Percentiles rank a stretch among this genome's conserved stretches.
Evolutionary conservation across 92 coral and sea anemone species (phyloP).

Genomic region (Heliopora coerulea): DNA sequence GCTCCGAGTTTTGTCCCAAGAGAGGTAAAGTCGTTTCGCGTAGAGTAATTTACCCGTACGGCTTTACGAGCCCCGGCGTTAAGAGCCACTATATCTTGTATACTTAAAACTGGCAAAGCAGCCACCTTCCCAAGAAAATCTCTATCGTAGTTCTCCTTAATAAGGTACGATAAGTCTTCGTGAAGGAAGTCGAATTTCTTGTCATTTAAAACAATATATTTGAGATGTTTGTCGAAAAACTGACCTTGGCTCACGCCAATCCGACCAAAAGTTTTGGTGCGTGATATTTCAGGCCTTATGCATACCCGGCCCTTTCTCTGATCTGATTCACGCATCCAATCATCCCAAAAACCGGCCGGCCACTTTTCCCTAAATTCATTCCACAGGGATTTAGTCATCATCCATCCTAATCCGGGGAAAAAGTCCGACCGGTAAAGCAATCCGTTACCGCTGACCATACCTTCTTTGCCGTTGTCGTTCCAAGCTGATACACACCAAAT

Average conservation of each 20-base stretch:
- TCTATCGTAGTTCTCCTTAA: conserved; percentile 72
- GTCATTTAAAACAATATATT: conserved; percentile 81
- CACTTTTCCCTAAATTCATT: conserved; percentile 75
- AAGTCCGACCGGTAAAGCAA: conserved; percentile 89
- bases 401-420: conserved; percentile 98
- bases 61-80: conserved; percentile 41
- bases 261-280: conserved; percentile 90
- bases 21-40: conserved; percentile 55
- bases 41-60: conserved; percentile 68
- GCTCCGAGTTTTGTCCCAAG: conserved; percentile 69
- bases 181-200: conserved; percentile 66
- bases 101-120: conserved; percentile 59
- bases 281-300: conserved; percentile 94
- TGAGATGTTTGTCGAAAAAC: conserved; percentile 89
- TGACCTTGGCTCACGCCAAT: conserved; percentile 96
- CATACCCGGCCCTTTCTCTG: conserved; percentile 81
- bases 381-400: conserved; percentile 81
- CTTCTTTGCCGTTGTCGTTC: conserved; percentile 98
- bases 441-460: conserved; percentile 76
- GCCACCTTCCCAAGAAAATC: conserved; percentile 56
- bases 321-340: conserved; percentile 92
- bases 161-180: conserved; percentile 76
- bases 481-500: conserved; percentile 98
- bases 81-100: conserved; percentile 44
- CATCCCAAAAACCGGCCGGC: conserved; percentile 99